Evolutionary conservation across 2,797 vertebrate genomes (phyloP).

Genomic region (Pangasius krempfi): DNA sequence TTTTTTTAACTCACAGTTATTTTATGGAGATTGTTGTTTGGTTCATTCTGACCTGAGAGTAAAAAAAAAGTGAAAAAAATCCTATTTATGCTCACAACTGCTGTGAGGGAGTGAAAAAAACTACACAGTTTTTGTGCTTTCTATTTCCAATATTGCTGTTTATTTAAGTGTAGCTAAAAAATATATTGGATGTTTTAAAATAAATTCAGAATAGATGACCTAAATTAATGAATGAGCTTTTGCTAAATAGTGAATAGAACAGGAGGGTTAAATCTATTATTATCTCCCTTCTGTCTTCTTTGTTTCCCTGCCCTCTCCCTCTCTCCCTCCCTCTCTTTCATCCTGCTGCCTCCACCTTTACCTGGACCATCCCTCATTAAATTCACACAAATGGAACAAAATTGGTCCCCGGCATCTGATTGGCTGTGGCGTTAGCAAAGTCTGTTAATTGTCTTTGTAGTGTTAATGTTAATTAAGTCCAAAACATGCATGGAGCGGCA

Average conservation of each 20-base stretch:
- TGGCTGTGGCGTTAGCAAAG: conserved; percentile 30
- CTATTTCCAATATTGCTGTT: not conserved
- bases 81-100: not conserved
- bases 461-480: conserved; percentile 62
- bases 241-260: not conserved
- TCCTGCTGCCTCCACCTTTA: conserved; percentile 47
- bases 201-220: not conserved
- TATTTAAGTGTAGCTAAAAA: not conserved
- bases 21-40: conserved; percentile 3
- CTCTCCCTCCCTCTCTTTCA: conserved; percentile 38
- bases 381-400: conserved; percentile 21
- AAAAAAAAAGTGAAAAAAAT: not conserved
- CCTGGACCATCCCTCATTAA: conserved; percentile 18
- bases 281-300: conserved; percentile 49
- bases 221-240: not conserved
- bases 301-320: conserved; percentile 38
- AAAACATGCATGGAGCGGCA: conserved; percentile 74
- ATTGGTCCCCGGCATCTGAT: conserved; percentile 33
- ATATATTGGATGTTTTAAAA: not conserved
- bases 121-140: not conserved
- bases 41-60: conserved; percentile 8
- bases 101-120: not conserved
- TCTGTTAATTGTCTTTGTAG: conserved; percentile 15
- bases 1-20: not conserved
- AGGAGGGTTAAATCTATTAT: conserved; percentile 57